A percentile compares a stretch with the other conserved stretches of the same genome.
These are phyloP conservation scores for Acrocyrtus sp. DNA, from an alignment of 2,888 invertebrate species.

Conservation along the genomic window DNA sequence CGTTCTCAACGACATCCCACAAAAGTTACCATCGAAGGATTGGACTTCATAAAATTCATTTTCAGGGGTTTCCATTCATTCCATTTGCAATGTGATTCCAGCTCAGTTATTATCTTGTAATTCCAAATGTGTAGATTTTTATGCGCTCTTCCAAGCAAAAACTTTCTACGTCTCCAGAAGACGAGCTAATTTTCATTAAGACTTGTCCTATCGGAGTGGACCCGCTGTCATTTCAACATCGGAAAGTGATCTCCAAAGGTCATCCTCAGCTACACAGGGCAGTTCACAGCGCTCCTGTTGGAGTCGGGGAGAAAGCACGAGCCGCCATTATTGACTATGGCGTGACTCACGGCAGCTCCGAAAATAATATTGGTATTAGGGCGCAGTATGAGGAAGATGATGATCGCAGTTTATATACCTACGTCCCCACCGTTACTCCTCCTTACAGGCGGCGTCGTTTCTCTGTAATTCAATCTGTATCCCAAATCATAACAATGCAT, in stretches of 20 bases:
- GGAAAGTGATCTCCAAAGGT: constrained; percentile 24
- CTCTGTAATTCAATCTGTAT: constrained; percentile 25
- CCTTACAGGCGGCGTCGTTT: constrained; percentile 22
- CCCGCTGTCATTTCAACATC: constrained; percentile 20
- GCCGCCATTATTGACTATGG: too few relatives aligned
- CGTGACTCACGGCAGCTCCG: constrained; percentile 1
- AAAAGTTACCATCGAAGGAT: not conserved
- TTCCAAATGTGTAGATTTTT: constrained; percentile 47
- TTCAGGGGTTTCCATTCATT: too few relatives aligned
- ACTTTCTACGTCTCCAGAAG: constrained; percentile 18
- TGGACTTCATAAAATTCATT: not conserved
- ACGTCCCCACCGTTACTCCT: not conserved
- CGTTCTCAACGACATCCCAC: not conserved
- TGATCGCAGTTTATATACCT: constrained; percentile 2
- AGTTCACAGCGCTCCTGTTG: constrained; percentile 39
- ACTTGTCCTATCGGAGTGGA: constrained; percentile 19
- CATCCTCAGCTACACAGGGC: constrained; percentile 33
- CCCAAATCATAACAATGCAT: too few relatives aligned
- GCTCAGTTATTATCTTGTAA: too few relatives aligned
- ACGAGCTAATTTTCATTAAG: constrained; percentile 10
- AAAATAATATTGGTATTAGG: constrained; percentile 4
- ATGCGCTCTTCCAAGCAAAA: constrained; percentile 36
- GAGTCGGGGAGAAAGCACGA: constrained; percentile 21
- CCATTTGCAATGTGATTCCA: too few relatives aligned
- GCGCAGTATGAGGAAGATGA: constrained; percentile 4